Percentiles rank a stretch among this genome's conserved stretches.
Conservation (phyloP, 2,888 invertebrate genomes). For the Tinea semifulvella region DNA sequence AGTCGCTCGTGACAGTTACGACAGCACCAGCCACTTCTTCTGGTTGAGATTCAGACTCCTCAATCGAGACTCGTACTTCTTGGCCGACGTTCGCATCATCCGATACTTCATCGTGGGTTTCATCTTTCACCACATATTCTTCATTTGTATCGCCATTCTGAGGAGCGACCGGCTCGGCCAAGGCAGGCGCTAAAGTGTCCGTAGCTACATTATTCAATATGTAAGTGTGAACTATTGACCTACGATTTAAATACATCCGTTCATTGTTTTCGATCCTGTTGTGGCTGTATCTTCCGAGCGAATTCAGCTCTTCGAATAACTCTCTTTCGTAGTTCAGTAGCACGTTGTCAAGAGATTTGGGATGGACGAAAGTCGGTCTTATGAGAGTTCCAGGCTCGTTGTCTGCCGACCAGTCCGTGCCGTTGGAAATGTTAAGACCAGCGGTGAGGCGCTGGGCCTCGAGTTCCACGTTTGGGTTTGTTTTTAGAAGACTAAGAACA, state of each 20-base stretch:
- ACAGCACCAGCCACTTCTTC: not conserved
- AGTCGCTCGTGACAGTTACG: conserved; percentile 43
- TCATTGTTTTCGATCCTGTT: conserved; percentile 43
- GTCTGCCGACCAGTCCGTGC: conserved; percentile 73
- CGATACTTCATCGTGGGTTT: conserved; percentile 37
- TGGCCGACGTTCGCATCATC: conserved; percentile 57
- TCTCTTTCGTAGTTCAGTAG: conserved; percentile 76
- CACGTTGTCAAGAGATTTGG: conserved; percentile 76
- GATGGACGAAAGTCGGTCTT: conserved; percentile 71
- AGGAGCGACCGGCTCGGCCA: conserved; percentile 28
- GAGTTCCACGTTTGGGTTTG: conserved; percentile 75
- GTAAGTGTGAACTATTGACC: conserved; percentile 54
- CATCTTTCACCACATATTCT: conserved; percentile 21
- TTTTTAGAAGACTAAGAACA: conserved; percentile 80
- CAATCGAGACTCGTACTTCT: too few relatives aligned
- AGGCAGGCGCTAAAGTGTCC: conserved; percentile 48
- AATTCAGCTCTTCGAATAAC: conserved; percentile 77
- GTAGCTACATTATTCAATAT: conserved; percentile 58
- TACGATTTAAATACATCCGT: conserved; percentile 45
- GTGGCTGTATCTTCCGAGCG: conserved; percentile 64
- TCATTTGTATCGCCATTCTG: conserved; percentile 31
- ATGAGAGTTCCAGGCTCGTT: conserved; percentile 64
- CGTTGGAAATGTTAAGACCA: conserved; percentile 70
- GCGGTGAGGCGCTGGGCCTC: conserved; percentile 59
- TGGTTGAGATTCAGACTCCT: not conserved